Percentiles rank a stretch among this genome's conserved stretches.
phyloP scores from a whole-genome alignment of 2,888 invertebrate genomes.

The Adelphocoris suturalis region DNA sequence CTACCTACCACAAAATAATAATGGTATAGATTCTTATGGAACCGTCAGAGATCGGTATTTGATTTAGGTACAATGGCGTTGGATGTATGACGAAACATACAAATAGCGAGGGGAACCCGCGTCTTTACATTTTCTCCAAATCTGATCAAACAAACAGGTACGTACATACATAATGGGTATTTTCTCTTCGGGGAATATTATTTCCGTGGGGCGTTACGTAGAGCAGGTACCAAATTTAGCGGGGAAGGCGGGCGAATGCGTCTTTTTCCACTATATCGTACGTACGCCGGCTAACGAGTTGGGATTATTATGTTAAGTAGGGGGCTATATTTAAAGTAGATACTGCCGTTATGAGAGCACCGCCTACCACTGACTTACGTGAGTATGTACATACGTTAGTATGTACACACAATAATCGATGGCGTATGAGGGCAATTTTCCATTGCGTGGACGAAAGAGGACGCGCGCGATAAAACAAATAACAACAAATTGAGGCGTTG shows the following conservation, averaged over 20 bases:
- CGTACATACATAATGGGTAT: not conserved
- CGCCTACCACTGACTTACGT: no score
- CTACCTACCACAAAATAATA: no score
- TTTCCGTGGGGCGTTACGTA: not conserved
- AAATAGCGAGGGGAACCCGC: no score
- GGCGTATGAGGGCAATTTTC: not conserved
- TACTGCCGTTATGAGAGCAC: not conserved
- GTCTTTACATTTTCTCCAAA: not conserved
- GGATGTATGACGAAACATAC: no score
- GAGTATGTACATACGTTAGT: no score
- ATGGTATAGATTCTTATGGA: no score
- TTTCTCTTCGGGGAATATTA: not conserved
- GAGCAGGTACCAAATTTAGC: not conserved
- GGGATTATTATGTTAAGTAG: not conserved
- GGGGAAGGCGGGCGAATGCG: not conserved
- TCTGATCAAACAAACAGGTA: not conserved
- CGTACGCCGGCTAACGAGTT: not conserved
- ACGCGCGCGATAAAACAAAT: not conserved
- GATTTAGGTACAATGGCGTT: no score
- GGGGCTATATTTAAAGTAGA: not conserved
- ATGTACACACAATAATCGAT: not conserved
- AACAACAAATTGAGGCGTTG: no score
- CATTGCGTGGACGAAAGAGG: not conserved
- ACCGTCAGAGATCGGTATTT: no score
- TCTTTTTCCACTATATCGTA: not conserved